phyloP scores from a whole-genome alignment of 2,113 vertebrate species.

The Crotalus tigris region DNA sequence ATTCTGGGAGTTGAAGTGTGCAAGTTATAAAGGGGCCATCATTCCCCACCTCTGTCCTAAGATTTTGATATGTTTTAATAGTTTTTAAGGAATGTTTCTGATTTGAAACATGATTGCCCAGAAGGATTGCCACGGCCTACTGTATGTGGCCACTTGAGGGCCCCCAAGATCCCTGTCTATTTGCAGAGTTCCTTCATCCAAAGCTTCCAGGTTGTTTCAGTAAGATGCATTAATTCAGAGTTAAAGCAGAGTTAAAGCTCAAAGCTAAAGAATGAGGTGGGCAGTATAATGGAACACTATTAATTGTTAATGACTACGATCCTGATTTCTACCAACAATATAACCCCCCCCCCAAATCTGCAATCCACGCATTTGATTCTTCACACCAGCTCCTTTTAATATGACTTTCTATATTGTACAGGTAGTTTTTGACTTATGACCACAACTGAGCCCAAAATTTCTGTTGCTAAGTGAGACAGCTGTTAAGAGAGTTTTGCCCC shows the following conservation, averaged over 20 bases:
- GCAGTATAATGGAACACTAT: neutral
- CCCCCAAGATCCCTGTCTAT: neutral
- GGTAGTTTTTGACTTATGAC: neutral
- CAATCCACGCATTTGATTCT: neutral
- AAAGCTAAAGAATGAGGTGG: neutral
- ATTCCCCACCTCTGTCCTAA: neutral
- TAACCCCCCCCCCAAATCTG: neutral
- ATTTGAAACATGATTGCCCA: neutral
- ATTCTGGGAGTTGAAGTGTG: neutral
- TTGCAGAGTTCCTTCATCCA: neutral
- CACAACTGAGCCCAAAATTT: neutral
- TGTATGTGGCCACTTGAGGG: neutral
- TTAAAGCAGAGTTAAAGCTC: too few relatives aligned
- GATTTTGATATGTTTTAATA: neutral
- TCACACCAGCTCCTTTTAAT: neutral
- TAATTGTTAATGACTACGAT: neutral
- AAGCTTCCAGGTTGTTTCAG: neutral
- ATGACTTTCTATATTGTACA: neutral
- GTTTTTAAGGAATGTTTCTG: neutral
- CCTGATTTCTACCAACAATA: neutral
- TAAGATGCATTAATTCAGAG: neutral
- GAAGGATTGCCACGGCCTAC: neutral
- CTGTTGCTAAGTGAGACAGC: neutral
- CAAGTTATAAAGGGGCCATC: neutral
- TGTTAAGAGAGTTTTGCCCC: neutral